Evolutionary conservation across 2,888 invertebrate species (phyloP).

Genomic region (Xestia sexstrigata): DNA sequence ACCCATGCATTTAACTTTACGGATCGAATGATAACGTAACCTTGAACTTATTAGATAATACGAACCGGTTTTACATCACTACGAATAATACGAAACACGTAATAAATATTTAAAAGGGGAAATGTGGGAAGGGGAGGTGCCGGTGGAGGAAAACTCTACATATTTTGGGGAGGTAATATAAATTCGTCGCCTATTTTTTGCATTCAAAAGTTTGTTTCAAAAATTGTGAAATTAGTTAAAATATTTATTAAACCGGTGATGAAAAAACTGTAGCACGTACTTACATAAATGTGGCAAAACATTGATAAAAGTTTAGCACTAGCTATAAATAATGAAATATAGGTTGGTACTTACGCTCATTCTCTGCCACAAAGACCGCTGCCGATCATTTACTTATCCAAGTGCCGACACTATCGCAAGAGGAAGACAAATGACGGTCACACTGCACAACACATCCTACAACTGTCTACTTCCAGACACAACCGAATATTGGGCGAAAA

Average conservation of each 20-base stretch:
- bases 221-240: neutral
- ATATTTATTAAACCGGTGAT: neutral
- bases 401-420: conserved; percentile 73
- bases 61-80: conserved; percentile 7
- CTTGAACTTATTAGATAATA: conserved; percentile 59
- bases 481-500: conserved; percentile 67
- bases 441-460: conserved; percentile 67
- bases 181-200: neutral
- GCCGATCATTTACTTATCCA: conserved; percentile 69
- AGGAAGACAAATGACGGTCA: conserved; percentile 55
- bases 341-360: conserved; percentile 84
- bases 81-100: conserved; percentile 2
- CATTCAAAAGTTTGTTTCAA: neutral
- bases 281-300: neutral
- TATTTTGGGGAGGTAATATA: conserved; percentile 8
- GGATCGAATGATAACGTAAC: conserved; percentile 46
- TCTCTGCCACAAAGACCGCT: conserved; percentile 64
- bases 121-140: neutral
- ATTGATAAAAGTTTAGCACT: conserved; percentile 18
- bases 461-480: conserved; percentile 64
- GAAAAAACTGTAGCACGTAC: neutral
- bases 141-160: neutral
- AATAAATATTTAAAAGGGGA: conserved; percentile 17
- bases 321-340: conserved; percentile 3
- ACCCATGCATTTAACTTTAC: conserved; percentile 35